phyloP scores from a whole-genome alignment of 1,140 invertebrate genomes.

The Hypsibius dujardini region DNA sequence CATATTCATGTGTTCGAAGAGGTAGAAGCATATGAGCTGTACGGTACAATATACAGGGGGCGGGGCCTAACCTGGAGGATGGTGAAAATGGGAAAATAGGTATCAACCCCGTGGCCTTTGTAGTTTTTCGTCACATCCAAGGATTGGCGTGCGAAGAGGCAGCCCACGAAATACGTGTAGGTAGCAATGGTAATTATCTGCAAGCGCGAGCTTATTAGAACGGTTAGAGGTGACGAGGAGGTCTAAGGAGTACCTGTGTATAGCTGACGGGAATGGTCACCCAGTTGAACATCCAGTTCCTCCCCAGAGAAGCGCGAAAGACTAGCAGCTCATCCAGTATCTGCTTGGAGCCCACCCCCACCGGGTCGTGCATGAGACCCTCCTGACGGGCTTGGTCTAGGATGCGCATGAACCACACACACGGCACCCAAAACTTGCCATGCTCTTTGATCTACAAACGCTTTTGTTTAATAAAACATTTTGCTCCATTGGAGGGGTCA shows the following conservation, averaged over 20 bases:
- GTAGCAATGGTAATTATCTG: slow-evolving; percentile 22
- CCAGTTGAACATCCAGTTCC: slow-evolving; percentile 22
- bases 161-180: slow-evolving; percentile 23
- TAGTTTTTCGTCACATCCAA: slow-evolving; percentile 17
- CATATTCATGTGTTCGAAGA: not conserved
- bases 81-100: slow-evolving; percentile 22
- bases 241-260: slow-evolving; percentile 24
- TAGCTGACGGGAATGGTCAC: slow-evolving; percentile 24
- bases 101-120: slow-evolving; percentile 21
- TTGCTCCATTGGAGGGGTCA: slow-evolving; percentile 21
- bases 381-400: slow-evolving; percentile 49
- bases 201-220: slow-evolving; percentile 19
- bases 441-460: slow-evolving; percentile 20
- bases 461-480: slow-evolving; percentile 11
- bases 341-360: slow-evolving; percentile 15
- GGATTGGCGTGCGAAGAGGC: slow-evolving; percentile 23
- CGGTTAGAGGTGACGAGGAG: not conserved
- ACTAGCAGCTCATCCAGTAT: slow-evolving; percentile 21
- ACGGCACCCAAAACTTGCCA: slow-evolving; percentile 61
- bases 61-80: slow-evolving; percentile 18
- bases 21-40: not conserved
- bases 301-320: slow-evolving; percentile 23
- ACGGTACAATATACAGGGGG: not conserved
- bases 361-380: slow-evolving; percentile 21
- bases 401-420: slow-evolving; percentile 74